Evolutionary conservation across 2,888 invertebrate genomes (phyloP), one percentile per base, ranked within the genome.

Genomic region (Lasioglossum pauxillum): DNA sequence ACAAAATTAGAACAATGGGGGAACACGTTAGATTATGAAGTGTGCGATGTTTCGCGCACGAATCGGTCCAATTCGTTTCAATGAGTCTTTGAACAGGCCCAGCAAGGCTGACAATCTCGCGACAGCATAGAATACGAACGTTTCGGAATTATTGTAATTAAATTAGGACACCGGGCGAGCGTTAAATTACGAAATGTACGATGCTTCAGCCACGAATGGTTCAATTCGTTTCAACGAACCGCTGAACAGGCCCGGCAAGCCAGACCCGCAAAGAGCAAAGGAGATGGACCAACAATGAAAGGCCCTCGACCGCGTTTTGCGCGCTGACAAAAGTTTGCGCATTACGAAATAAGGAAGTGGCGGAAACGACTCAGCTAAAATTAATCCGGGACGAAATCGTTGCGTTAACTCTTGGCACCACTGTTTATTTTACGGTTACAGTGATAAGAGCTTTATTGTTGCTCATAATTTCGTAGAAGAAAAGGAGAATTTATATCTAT

Each of bases 241-340:
- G 10, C 23, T 23, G 69, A 69, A 69, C 69, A 38, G 23, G 12
- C 23, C 23, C 12, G 38, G n/a, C 71, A 12, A 38, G n/a, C 71
- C 71, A 41, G 71, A 41, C n/a, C 38, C 5, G 38, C 38, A 41
- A 2, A n/a, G 71, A 71, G 41, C 38, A 41, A 71, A 41, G 38
- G 12, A 71, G 71, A 71, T 38, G 38, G 41, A 8, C 23, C 27
- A 35, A n/a, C 19, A 60, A 44, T 71, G 71, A 71, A 41, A 41
- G 41, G 71, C 41, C 12, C 71, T 41, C 71, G 71, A 71, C 71
- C 71, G 41, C 38, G 71, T 71, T 71, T n/a, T 71, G 41, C 71
- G 23, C 71, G 38, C 14, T 71, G 38, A 41, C 71, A 71, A 41
- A 71, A 71, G 71, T 71, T 71, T 71, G n/a, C 71, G 23, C 14